Conservation (phyloP, 2,113 vertebrate genomes). For the Gambusia holbrooki region DNA sequence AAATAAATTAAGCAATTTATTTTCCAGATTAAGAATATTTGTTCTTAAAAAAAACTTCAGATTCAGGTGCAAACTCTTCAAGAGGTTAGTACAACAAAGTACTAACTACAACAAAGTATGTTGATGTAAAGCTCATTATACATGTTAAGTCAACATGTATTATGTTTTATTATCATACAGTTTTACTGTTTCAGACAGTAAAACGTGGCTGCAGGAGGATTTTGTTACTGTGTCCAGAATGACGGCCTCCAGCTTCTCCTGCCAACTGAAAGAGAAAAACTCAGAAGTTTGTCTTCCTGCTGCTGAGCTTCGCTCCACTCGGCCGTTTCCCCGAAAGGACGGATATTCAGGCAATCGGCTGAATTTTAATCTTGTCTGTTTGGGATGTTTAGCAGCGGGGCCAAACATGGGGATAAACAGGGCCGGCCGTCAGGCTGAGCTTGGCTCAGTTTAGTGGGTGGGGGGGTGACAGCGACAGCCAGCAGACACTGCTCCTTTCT, state of each 20-base stretch:
- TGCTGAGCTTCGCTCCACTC: not conserved
- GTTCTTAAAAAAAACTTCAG: too few species aligned
- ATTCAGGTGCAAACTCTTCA: too few species aligned
- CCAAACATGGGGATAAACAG: constrained; percentile 63
- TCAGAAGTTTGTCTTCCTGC: not conserved
- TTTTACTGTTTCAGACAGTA: too few species aligned
- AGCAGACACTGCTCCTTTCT: constrained; percentile 66
- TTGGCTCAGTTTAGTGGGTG: constrained; percentile 36
- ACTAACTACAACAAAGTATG: too few species aligned
- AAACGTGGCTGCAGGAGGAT: not conserved
- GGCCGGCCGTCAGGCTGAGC: constrained; percentile 56
- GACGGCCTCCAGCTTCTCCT: not conserved
- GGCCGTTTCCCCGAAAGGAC: constrained; percentile 28
- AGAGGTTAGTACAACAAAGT: too few species aligned
- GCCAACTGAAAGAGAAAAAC: not conserved
- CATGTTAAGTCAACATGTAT: too few species aligned
- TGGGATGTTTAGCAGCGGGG: constrained; percentile 64
- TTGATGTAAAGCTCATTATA: too few species aligned
- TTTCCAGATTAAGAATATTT: too few species aligned
- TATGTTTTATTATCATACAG: too few species aligned
- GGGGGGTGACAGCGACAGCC: constrained; percentile 42
- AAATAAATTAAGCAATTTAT: not conserved
- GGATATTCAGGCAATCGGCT: constrained; percentile 54
- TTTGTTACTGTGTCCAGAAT: too few species aligned
- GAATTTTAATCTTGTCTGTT: constrained; percentile 74